A percentile compares a stretch with the other conserved stretches of the same genome.
Conservation (phyloP, 1,140 invertebrate genomes). For the Hypothenemus hampei region DNA sequence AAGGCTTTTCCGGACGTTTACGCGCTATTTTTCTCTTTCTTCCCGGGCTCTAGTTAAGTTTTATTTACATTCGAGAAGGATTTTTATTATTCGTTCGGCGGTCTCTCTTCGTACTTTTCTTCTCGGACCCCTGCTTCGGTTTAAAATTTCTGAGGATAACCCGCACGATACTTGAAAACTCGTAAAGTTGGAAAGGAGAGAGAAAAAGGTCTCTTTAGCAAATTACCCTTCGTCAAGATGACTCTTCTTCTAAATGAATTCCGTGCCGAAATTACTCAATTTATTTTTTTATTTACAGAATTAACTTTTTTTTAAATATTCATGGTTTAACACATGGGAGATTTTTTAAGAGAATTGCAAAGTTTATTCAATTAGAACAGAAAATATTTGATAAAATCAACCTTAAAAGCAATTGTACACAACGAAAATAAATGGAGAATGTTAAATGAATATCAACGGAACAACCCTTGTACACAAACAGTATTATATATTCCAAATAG, state of each 20-base stretch:
- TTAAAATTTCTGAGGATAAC: conserved; percentile 8
- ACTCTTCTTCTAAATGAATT: background rate
- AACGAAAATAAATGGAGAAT: too few species aligned
- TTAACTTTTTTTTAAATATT: background rate
- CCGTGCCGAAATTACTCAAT: background rate
- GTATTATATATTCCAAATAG: too few species aligned
- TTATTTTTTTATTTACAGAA: background rate
- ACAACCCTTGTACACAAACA: too few species aligned
- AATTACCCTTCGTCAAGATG: conserved; percentile 1
- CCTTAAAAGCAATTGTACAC: too few species aligned
- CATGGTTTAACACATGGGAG: background rate
- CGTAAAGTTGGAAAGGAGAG: conserved; percentile 14
- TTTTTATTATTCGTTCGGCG: conserved; percentile 16
- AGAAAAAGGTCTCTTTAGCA: conserved; percentile 5
- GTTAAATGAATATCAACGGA: too few species aligned
- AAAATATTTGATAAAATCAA: too few species aligned
- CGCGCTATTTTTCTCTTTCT: conserved; percentile 20
- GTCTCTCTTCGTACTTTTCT: too few species aligned
- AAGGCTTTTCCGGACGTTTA: conserved; percentile 20
- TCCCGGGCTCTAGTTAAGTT: conserved; percentile 16
- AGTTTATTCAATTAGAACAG: background rate
- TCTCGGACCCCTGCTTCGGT: conserved; percentile 5
- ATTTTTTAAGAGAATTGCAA: too few species aligned
- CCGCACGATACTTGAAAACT: conserved; percentile 4
- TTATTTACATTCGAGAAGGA: conserved; percentile 21